These are phyloP conservation scores for Lanistes nyassanus DNA, from an alignment of 1,140 invertebrate genomes.

Conservation along the genomic window DNA sequence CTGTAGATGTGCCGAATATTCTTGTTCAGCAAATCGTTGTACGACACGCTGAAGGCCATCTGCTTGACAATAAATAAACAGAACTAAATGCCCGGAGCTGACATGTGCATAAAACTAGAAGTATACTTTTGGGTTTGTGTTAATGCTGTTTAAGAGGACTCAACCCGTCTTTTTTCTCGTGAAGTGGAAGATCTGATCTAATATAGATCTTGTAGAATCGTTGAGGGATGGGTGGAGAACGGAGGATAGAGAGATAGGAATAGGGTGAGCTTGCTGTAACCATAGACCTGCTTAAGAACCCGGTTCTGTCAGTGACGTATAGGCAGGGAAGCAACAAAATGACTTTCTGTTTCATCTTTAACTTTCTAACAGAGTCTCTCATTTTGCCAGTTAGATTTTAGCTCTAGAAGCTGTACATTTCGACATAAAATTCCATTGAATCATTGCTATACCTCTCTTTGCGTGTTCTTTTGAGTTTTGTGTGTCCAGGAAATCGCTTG, in stretches of 20 bases:
- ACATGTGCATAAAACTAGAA: not conserved
- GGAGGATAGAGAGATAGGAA: not conserved
- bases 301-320: too few relatives aligned
- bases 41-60: conserved; percentile 46
- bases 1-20: conserved; percentile 57
- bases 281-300: too few relatives aligned
- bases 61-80: not conserved
- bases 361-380: too few relatives aligned
- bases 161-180: not conserved
- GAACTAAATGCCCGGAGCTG: not conserved
- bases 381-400: too few relatives aligned
- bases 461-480: too few relatives aligned
- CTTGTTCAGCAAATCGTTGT: conserved; percentile 43
- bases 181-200: not conserved
- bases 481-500: too few relatives aligned
- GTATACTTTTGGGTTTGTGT: not conserved
- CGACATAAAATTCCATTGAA: too few relatives aligned
- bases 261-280: not conserved
- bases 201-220: not conserved
- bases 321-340: too few relatives aligned
- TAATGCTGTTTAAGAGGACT: not conserved
- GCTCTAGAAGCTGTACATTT: too few relatives aligned
- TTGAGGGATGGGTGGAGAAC: not conserved
- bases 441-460: too few relatives aligned
- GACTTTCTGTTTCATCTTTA: too few relatives aligned